These are phyloP conservation scores for Punctoribates punctum DNA, from an alignment of 2,888 invertebrate species.

Conservation along the genomic window DNA sequence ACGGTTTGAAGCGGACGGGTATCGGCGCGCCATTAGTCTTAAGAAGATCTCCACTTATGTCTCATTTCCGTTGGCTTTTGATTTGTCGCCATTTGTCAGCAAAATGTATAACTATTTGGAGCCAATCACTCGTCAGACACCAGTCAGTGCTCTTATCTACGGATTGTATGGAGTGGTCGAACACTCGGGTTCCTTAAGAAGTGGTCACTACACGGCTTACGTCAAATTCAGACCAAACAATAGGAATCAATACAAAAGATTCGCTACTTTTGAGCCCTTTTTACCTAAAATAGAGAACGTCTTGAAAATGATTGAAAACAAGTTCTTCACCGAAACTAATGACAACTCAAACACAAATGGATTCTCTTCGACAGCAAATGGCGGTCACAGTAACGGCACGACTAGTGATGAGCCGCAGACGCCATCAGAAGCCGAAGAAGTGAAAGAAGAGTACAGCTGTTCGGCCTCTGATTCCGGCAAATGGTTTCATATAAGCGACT, in stretches of 20 bases:
- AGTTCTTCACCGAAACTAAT: slow-evolving; percentile 25
- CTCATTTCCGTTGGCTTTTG: slow-evolving; percentile 76
- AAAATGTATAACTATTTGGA: slow-evolving; percentile 39
- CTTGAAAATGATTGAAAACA: slow-evolving; percentile 43
- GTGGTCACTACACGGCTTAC: slow-evolving; percentile 89
- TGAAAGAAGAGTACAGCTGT: too few species aligned
- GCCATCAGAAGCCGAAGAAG: too few species aligned
- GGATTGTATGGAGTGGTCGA: slow-evolving; percentile 92
- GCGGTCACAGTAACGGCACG: too few species aligned
- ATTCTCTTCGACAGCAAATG: too few species aligned
- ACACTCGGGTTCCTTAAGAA: slow-evolving; percentile 84
- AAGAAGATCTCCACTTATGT: slow-evolving; percentile 82
- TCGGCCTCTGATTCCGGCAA: slow-evolving; percentile 66
- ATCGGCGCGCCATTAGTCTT: slow-evolving; percentile 54
- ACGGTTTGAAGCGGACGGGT: slow-evolving; percentile 62
- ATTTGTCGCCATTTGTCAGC: slow-evolving; percentile 82
- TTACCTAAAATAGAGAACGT: slow-evolving; percentile 45
- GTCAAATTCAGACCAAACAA: slow-evolving; percentile 67
- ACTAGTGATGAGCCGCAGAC: too few species aligned
- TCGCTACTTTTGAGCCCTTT: slow-evolving; percentile 45
- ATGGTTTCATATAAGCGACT: slow-evolving; percentile 94
- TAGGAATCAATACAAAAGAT: slow-evolving; percentile 34
- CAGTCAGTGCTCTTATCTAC: slow-evolving; percentile 64
- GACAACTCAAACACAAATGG: slow-evolving; percentile 46
- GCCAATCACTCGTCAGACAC: slow-evolving; percentile 6